Conservation (phyloP, 2,888 invertebrate species). For the Cerastis leucographa region DNA sequence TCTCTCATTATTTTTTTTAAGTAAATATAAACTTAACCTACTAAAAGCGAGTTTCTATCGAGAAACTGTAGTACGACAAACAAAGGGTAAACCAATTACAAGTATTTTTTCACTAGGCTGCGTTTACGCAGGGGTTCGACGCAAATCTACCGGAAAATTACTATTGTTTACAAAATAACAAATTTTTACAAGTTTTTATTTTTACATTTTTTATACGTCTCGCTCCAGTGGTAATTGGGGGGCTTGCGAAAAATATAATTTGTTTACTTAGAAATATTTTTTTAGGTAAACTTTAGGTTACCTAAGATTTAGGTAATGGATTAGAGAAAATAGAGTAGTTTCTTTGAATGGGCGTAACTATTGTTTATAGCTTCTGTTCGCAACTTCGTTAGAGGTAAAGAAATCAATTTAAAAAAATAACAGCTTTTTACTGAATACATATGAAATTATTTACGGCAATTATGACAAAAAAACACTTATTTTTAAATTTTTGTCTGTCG, state of each 20-base stretch:
- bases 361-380: no score
- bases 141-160: conserved; percentile 87
- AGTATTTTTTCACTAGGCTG: conserved; percentile 66
- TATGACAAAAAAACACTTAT: no score
- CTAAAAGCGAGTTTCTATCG: conserved; percentile 18
- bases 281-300: conserved; percentile 12
- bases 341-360: background rate
- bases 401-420: no score
- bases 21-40: background rate
- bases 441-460: no score
- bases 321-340: conserved; percentile 4
- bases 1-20: background rate
- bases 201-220: conserved; percentile 41
- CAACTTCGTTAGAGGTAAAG: no score
- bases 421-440: no score
- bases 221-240: conserved; percentile 69
- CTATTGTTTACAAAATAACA: conserved; percentile 88
- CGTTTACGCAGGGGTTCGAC: conserved; percentile 79
- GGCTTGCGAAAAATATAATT: conserved; percentile 68
- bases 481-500: no score
- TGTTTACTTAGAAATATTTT: conserved; percentile 17
- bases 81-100: conserved; percentile 75
- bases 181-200: conserved; percentile 72
- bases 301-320: conserved; percentile 28
- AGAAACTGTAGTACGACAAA: conserved; percentile 35